phyloP scores from a whole-genome alignment of 64 coral and sea anemone species.

The Astreopora myriophthalma region DNA sequence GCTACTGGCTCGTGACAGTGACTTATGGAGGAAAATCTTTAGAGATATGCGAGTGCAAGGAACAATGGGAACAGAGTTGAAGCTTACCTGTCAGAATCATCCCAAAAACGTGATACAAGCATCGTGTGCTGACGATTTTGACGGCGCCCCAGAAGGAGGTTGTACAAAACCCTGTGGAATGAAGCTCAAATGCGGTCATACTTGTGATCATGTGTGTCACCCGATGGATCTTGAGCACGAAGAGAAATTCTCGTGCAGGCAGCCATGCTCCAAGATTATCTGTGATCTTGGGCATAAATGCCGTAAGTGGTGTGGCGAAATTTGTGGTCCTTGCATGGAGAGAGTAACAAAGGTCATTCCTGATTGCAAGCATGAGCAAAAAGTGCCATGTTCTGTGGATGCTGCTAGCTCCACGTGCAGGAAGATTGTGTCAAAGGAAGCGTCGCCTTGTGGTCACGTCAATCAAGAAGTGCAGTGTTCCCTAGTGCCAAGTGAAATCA shows the following conservation, averaged over 20 bases:
- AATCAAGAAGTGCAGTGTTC: constrained; percentile 13
- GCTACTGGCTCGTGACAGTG: constrained; percentile 24
- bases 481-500: background rate
- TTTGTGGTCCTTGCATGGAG: constrained; percentile 48
- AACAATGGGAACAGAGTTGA: constrained; percentile 26
- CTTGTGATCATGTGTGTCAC: constrained; percentile 60
- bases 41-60: constrained; percentile 50
- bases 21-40: constrained; percentile 72
- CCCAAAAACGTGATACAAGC: constrained; percentile 24
- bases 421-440: constrained; percentile 19
- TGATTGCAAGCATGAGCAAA: constrained; percentile 36
- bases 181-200: constrained; percentile 59
- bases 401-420: background rate
- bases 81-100: constrained; percentile 65
- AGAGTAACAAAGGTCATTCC: constrained; percentile 38
- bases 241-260: constrained; percentile 45
- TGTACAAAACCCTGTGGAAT: constrained; percentile 29
- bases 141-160: constrained; percentile 58
- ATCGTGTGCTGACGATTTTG: constrained; percentile 43
- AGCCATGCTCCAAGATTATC: constrained; percentile 40
- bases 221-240: constrained; percentile 46
- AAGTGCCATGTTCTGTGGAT: constrained; percentile 55
- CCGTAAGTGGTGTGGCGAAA: background rate
- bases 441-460: constrained; percentile 63
- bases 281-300: constrained; percentile 59